Conservation (phyloP, 1,140 invertebrate species). For the Laodelphax striatellus region DNA sequence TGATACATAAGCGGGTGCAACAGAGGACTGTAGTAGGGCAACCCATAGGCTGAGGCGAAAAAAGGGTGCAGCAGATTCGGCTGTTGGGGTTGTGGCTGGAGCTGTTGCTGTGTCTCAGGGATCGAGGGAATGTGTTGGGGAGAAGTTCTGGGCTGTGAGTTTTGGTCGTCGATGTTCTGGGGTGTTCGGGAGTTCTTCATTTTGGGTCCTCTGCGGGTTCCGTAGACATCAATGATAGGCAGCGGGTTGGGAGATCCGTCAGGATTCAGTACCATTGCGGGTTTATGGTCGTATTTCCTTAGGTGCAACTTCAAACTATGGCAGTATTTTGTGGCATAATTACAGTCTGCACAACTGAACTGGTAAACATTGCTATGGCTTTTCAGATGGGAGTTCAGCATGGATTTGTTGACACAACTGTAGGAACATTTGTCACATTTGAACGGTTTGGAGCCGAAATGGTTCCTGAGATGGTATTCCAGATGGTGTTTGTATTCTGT, state of each 20-base stretch:
- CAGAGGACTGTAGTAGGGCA: constrained; percentile 15
- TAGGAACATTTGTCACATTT: constrained; percentile 88
- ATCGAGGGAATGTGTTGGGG: constrained; percentile 9
- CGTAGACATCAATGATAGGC: constrained; percentile 83
- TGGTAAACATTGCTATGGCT: constrained; percentile 96
- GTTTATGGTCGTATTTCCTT: constrained; percentile 83
- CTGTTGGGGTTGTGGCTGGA: constrained; percentile 1
- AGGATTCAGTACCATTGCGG: constrained; percentile 72
- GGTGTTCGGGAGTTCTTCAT: constrained; percentile 35
- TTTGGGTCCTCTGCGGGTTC: constrained; percentile 74
- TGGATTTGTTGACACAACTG: constrained; percentile 96
- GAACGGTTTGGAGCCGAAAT: constrained; percentile 92
- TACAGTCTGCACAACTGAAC: constrained; percentile 87
- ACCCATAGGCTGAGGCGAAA: constrained; percentile 13
- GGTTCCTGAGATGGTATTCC: constrained; percentile 94
- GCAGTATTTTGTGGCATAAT: constrained; percentile 97
- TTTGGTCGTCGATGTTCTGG: constrained; percentile 4
- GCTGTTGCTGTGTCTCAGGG: constrained; percentile 1
- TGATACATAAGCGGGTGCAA: constrained; percentile 8
- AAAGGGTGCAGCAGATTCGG: constrained; percentile 9
- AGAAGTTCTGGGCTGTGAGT: background rate
- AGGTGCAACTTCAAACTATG: constrained; percentile 95
- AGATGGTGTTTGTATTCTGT: constrained; percentile 99
- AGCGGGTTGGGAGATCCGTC: constrained; percentile 78
- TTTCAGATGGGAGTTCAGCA: constrained; percentile 98